Base-by-base conservation (phyloP, 2,797 vertebrate species). In the Botia kubotai region DNA sequence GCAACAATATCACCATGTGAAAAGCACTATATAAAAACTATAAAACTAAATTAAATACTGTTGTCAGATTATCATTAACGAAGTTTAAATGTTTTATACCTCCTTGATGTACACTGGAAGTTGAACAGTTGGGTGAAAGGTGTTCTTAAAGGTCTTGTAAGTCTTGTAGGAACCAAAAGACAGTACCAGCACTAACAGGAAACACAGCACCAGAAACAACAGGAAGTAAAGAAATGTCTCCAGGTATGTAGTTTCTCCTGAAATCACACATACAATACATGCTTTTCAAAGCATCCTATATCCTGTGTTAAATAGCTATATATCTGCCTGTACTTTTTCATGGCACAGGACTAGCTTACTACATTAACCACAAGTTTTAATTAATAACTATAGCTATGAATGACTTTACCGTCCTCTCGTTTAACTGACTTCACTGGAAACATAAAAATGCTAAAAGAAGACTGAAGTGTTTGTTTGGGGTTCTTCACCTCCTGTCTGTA, bases 161-260 rank as follows among this genome's bases (percentile, higher is more conserved):
- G 67, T 87, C 55, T 60, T 62, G 17, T 81, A 86, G 0, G 11
- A 26, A 13, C 3, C 2, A 0, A 8, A 88, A 19, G 85, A 2
- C 0, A 19, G 0, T 1, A 83, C 8, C 67, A 92, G n/a, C 5
- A 87, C 1, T 0, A 86, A 0, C 33, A 88, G 10, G 81, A 92
- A 90, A 39, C 55, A 82, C 39, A 87, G 0, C 6, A 86, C 1
- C 83, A 93, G 73, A 1, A 91, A 91, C 7, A 26, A 11, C 63
- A 93, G 62, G 84, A 94, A 92, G 84, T 17, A 87, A 4, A 89
- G 14, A 2, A 87, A 1, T 43, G 91, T 89, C 66, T 87, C 77
- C 93, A 92, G 92, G 87, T 86, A 86, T 0, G 87, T 86, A 0
- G 48, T 65, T 1, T n/a, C 1, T 73, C 92, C 94, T 94, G 85